Evolutionary conservation across 53 echinoderm and acorn worm genomes (phyloP).

Genomic region (Mesocentrotus franciscanus): DNA sequence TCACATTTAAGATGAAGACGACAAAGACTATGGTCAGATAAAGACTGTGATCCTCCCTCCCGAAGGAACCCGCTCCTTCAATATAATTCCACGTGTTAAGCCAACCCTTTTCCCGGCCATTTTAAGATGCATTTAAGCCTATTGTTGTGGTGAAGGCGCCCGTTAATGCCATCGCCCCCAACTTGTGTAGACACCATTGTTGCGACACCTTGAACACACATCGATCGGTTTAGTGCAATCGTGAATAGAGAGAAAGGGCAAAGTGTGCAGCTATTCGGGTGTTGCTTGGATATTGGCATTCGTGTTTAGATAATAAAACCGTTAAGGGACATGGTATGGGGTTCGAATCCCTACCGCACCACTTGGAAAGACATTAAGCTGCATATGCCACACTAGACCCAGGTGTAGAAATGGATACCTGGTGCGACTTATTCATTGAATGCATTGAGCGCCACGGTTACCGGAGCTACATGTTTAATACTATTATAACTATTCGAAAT

Average conservation of each 20-base stretch:
- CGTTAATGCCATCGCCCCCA: neutral
- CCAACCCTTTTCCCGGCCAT: neutral
- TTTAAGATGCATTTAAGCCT: neutral
- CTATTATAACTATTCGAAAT: too few species aligned
- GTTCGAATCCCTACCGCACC: too few species aligned
- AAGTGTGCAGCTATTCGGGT: neutral
- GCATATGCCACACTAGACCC: too few species aligned
- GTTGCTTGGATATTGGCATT: neutral
- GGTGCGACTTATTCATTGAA: too few species aligned
- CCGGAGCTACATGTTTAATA: too few species aligned
- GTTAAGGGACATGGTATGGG: too few species aligned
- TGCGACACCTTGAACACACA: slow-evolving; percentile 11
- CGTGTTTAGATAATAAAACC: neutral
- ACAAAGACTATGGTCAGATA: too few species aligned
- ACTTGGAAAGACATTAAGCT: too few species aligned
- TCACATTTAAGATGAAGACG: too few species aligned
- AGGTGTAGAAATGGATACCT: too few species aligned
- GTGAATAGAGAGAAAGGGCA: neutral
- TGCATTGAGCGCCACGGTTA: too few species aligned
- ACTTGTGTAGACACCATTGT: neutral
- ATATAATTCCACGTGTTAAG: slow-evolving; percentile 19
- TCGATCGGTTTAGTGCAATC: slow-evolving; percentile 39
- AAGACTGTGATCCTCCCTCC: neutral
- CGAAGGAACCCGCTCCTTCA: neutral
- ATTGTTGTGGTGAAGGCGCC: slow-evolving; percentile 8